Evolutionary conservation across 2,113 vertebrate species (phyloP).

Genomic region (Copsychus sechellarum): DNA sequence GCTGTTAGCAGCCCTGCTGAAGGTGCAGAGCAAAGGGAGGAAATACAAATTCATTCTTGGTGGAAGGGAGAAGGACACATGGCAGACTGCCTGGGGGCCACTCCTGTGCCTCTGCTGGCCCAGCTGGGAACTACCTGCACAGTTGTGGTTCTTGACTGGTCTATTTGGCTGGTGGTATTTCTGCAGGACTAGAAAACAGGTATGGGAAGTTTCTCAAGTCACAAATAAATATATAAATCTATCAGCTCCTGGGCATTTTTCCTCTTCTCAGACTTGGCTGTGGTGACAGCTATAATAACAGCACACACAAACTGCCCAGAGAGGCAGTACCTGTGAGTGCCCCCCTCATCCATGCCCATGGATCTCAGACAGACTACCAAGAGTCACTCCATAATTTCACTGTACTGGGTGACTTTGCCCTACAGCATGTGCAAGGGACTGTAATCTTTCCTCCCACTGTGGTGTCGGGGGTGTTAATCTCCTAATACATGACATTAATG

Average conservation of each 20-base stretch:
- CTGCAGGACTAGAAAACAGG: background rate
- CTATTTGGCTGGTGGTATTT: background rate
- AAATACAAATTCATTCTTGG: background rate
- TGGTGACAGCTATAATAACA: background rate
- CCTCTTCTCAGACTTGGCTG: background rate
- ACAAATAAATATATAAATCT: background rate
- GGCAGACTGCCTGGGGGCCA: background rate
- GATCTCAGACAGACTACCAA: background rate
- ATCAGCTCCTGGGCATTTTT: background rate
- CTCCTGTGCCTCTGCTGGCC: background rate
- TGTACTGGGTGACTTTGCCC: background rate
- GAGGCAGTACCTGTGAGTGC: fast-evolving
- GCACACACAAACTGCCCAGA: background rate
- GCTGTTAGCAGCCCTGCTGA: background rate
- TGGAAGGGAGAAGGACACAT: background rate
- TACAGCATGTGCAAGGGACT: background rate
- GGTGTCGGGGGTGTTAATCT: background rate
- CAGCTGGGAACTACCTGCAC: background rate
- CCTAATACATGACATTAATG: background rate
- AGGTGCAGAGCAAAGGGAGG: background rate
- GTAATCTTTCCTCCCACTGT: background rate
- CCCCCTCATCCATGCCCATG: background rate
- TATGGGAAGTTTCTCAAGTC: background rate
- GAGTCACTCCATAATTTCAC: background rate
- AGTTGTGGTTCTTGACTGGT: background rate